Percentiles rank a stretch among this genome's conserved stretches.
Conservation (phyloP, 2,797 vertebrate genomes). For the Sebastes goodei region DNA sequence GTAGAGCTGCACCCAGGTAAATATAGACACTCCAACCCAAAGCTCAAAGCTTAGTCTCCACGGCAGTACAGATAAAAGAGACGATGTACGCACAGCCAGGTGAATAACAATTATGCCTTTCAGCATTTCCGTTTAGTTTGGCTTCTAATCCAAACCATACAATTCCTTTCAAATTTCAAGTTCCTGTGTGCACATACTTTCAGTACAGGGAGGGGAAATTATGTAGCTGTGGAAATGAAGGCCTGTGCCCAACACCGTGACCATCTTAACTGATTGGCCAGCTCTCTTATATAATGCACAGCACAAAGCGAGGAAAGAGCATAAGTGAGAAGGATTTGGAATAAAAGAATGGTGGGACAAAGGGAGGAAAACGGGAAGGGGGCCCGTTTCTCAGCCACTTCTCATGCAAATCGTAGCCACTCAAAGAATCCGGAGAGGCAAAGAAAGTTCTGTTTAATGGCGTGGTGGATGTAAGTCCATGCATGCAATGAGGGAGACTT, state of each 20-base stretch:
- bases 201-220: neutral
- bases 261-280: constrained; percentile 11
- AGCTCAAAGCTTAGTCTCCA: constrained; percentile 16
- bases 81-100: neutral
- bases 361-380: constrained; percentile 48
- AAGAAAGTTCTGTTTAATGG: neutral
- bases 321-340: constrained; percentile 44
- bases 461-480: neutral
- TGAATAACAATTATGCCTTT: neutral
- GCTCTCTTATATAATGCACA: constrained; percentile 52
- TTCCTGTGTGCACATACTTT: neutral
- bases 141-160: neutral
- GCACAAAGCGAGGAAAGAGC: constrained; percentile 48
- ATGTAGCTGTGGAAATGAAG: neutral
- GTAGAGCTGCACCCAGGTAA: constrained; percentile 53
- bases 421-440: constrained; percentile 26
- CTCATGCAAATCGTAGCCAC: constrained; percentile 60
- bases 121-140: neutral
- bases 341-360: constrained; percentile 61
- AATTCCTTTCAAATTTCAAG: neutral
- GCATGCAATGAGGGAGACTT: neutral
- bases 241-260: neutral
- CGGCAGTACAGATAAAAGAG: neutral
- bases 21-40: constrained; percentile 57
- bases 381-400: constrained; percentile 43